These are phyloP conservation scores for Cyprinodon diabolis DNA, from an alignment of 2,797 vertebrate species.

Conservation along the genomic window DNA sequence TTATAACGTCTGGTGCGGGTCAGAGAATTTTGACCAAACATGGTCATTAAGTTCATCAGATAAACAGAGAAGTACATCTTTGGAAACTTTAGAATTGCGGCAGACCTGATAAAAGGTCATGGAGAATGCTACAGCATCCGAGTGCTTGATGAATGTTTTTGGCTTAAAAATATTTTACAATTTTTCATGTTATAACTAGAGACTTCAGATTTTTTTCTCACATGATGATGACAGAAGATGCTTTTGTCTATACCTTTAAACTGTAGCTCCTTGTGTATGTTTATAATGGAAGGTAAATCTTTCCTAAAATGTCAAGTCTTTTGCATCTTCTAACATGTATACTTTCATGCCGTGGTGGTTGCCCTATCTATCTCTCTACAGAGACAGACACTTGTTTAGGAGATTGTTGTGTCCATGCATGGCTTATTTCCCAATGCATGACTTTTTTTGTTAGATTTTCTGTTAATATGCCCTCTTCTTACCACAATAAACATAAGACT, in stretches of 20 bases:
- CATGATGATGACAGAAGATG: neutral
- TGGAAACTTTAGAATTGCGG: slow-evolving; percentile 13
- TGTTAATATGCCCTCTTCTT: neutral
- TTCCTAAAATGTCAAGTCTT: neutral
- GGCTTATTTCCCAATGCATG: neutral
- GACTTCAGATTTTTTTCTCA: neutral
- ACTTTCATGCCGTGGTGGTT: neutral
- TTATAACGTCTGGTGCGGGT: slow-evolving; percentile 42
- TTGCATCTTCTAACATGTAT: neutral
- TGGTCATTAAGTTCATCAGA: slow-evolving; percentile 47
- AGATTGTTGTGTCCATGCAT: neutral
- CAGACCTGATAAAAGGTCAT: neutral
- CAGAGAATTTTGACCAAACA: slow-evolving; percentile 26
- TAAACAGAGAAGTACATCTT: slow-evolving; percentile 20
- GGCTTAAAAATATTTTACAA: neutral
- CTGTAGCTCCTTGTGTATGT: neutral
- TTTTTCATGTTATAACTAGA: neutral
- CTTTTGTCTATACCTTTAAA: neutral
- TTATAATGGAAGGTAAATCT: neutral
- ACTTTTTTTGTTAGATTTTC: neutral
- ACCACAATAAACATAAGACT: neutral
- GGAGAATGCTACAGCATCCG: slow-evolving; percentile 21
- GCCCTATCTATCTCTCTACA: neutral
- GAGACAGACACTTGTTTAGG: neutral
- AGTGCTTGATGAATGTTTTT: neutral